Percentiles rank a stretch among this genome's conserved stretches.
These are phyloP conservation scores for Artemia sp. DNA, from an alignment of 2,888 invertebrate species.

Conservation along the genomic window DNA sequence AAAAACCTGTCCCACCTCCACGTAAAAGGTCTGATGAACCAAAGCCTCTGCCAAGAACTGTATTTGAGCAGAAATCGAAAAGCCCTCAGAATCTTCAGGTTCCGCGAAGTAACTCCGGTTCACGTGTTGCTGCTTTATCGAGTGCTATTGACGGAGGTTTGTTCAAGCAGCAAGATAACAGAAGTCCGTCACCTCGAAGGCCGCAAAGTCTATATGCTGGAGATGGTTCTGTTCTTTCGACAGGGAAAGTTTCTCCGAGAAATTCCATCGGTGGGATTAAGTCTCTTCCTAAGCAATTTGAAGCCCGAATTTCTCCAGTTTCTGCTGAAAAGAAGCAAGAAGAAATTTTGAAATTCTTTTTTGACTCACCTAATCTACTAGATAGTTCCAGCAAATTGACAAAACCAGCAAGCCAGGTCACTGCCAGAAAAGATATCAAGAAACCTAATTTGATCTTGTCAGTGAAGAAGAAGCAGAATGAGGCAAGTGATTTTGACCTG, in stretches of 20 bases:
- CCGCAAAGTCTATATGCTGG: constrained; percentile 33
- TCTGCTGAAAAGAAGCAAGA: constrained; percentile 49
- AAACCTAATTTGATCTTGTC: neutral
- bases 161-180: constrained; percentile 5
- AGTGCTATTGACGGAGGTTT: constrained; percentile 5
- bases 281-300: constrained; percentile 53
- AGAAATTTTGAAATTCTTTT: constrained; percentile 36
- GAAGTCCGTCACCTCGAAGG: constrained; percentile 8
- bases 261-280: neutral
- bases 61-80: constrained; percentile 4
- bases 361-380: constrained; percentile 6
- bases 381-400: constrained; percentile 2
- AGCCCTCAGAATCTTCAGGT: neutral
- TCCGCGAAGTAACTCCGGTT: constrained; percentile 5
- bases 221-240: constrained; percentile 36
- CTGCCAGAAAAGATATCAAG: neutral
- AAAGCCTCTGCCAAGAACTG: constrained; percentile 3
- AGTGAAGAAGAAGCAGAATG: neutral
- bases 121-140: constrained; percentile 7
- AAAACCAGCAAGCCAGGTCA: neutral
- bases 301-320: constrained; percentile 53
- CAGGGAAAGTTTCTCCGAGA: constrained; percentile 24
- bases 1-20: constrained; percentile 7
- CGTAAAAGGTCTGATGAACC: neutral
- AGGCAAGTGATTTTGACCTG: neutral